A percentile compares a stretch with the other conserved stretches of the same genome.
Conservation (phyloP, 92 coral and sea anemone species). For the Epizoanthus stellaris region DNA sequence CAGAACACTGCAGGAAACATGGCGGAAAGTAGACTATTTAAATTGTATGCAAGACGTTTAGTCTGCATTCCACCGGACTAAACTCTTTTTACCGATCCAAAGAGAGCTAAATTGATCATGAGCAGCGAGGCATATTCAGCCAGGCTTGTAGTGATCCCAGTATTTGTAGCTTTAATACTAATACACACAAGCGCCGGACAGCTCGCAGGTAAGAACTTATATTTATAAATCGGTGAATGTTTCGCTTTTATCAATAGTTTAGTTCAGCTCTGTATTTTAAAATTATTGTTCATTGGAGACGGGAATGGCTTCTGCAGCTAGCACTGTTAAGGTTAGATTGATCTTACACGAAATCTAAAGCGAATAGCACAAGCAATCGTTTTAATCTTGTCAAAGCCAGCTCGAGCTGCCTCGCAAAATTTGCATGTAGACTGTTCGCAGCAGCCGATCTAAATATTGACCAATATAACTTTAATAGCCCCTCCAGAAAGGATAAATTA, state of each 20-base stretch:
- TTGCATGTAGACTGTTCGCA: neutral
- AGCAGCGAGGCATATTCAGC: neutral
- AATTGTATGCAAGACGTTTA: neutral
- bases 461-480: neutral
- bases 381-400: neutral
- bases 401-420: neutral
- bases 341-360: neutral
- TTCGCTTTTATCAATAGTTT: neutral
- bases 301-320: neutral
- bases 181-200: neutral
- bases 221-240: neutral
- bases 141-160: neutral
- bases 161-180: too few relatives aligned
- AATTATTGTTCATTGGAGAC: neutral
- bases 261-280: neutral
- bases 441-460: neutral
- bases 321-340: neutral
- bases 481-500: too few relatives aligned
- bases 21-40: slow-evolving; percentile 10
- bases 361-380: neutral
- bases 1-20: slow-evolving; percentile 13
- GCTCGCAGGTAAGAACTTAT: neutral
- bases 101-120: neutral
- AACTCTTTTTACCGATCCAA: neutral
- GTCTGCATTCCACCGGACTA: slow-evolving; percentile 11